Base-by-base conservation (phyloP, 2,797 vertebrate genomes). In the Mormyrus hasselquistii region DNA sequence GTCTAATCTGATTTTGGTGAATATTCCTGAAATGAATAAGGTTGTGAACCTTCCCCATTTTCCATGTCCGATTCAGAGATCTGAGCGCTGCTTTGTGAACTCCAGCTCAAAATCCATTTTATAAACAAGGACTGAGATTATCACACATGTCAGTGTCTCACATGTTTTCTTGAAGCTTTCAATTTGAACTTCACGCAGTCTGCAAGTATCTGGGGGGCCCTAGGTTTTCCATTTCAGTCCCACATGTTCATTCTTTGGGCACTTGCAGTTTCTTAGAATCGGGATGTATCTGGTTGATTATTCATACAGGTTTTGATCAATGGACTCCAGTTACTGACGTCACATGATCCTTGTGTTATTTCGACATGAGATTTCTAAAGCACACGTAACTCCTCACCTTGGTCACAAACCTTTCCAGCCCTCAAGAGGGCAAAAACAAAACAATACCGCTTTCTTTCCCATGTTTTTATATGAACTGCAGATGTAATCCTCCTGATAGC, bases 41-140 rank as follows among this genome's bases (percentile, higher is more conserved):
- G 16, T 44, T 44, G 73, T 1, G 16, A 79, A 79, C 73, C 7
- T 2, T 79, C 41, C 73, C 73, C 7, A 79, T 79, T n/a, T 79
- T 47, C 41, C 73, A 47, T 79, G 73, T 41, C 53, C n/a, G 87
- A 73, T 79, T 44, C 38, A 52, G 38, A 29, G 85, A 62, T 87
- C 29, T 49, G 22, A 22, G 83, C 14, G 41, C 83, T 38, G 53
- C 44, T 88, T 82, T 65, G 86, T 41, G 52, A 57, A 88, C 38
- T 88, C 38, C 89, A 76, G 52, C 87, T 52, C 62, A 44, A 86
- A 53, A 87, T 49, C 29, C 52, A 76, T 88, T 88, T 88, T 9
- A 41, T 6, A 44, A 8, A 44, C 14, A 79, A 79, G 73, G 41
- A 16, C 34, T 79, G 38, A 79, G 38, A 41, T 76, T 76, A 44